phyloP scores from a whole-genome alignment of 1,140 invertebrate species.

The Ectropis grisescens region DNA sequence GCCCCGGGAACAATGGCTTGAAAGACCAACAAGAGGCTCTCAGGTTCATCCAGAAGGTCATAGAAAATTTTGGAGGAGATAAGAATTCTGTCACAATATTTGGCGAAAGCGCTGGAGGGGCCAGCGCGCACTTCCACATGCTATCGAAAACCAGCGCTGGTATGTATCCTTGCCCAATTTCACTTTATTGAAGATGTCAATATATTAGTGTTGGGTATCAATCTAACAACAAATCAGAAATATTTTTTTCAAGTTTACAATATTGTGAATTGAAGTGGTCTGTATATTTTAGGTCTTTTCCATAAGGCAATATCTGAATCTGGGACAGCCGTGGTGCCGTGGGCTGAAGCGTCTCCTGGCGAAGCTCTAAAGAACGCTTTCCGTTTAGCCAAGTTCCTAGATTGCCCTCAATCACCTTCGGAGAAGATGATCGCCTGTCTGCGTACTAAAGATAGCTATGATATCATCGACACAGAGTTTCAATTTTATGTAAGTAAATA shows the following conservation, averaged over 20 bases:
- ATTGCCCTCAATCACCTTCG: conserved; percentile 70
- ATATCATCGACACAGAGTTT: conserved; percentile 74
- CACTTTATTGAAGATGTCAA: too few species aligned
- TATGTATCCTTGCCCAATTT: too few species aligned
- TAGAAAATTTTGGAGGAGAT: conserved; percentile 82
- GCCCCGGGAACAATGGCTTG: conserved; percentile 80
- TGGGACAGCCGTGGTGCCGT: conserved; percentile 83
- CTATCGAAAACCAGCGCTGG: conserved; percentile 71
- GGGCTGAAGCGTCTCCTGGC: conserved; percentile 78
- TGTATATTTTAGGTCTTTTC: conserved; percentile 74
- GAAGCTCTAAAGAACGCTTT: conserved; percentile 74
- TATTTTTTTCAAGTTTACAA: background rate
- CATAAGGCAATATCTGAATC: conserved; percentile 83
- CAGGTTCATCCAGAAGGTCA: conserved; percentile 80
- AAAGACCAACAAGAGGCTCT: conserved; percentile 83
- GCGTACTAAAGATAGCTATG: conserved; percentile 66
- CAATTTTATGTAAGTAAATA: conserved; percentile 72
- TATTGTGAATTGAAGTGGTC: background rate
- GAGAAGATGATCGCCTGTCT: conserved; percentile 73
- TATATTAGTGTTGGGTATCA: too few species aligned
- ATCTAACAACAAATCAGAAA: too few species aligned
- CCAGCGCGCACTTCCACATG: conserved; percentile 76
- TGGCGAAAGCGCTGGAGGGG: conserved; percentile 80
- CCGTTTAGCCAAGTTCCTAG: conserved; percentile 72
- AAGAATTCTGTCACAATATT: conserved; percentile 77